Base-by-base conservation (phyloP, 2,797 vertebrate genomes). In the Chrosomus eos region DNA sequence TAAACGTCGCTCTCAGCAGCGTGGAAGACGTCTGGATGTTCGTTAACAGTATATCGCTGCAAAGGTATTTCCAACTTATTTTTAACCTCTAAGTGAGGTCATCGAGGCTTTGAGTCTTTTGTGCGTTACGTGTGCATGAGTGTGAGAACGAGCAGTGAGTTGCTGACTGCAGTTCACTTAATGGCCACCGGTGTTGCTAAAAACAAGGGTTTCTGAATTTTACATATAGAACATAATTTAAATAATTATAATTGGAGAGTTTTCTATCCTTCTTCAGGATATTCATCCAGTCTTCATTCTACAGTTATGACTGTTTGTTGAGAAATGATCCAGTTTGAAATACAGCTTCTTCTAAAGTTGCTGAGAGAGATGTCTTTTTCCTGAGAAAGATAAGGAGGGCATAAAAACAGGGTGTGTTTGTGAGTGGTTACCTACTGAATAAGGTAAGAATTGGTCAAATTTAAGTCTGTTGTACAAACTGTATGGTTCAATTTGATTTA, bases 251-350 rank as follows among this genome's bases (percentile, higher is more conserved):
- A 58, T 79, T 43, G 19, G 26, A 45, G 40, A 16, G 9, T 45
- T 79, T 66, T 77, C n/a, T 13, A 33, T 80, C 21, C 31, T 33
- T 51, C 40, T 31, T 43, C 38, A 78, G 16, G 14, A 62, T 40
- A 77, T 78, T 26, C 16, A 60, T 62, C 36, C 3, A 13, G 31
- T 28, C 43, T 10, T 72, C 38, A 28, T 31, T 91, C 21, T 58
- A 53, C 51, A 60, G n/a, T 58, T 58, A 91, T 90, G 89, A 87
- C 89, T 75, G 60, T 21, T 80, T 68, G 45, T 55, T 28, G 38
- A 66, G 11, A 75, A 62, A 28, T 14, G 1, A 60, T 31, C n/a
- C 14, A 45, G 58, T 64, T 21, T 31, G 18, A 28, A 45, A 18
- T 13, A 16, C 55, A 43, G 7, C 14, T 78, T 62, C 28, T 67